Conservation (phyloP, 2,113 vertebrate species). For the Nyctereutes procyonoides region DNA sequence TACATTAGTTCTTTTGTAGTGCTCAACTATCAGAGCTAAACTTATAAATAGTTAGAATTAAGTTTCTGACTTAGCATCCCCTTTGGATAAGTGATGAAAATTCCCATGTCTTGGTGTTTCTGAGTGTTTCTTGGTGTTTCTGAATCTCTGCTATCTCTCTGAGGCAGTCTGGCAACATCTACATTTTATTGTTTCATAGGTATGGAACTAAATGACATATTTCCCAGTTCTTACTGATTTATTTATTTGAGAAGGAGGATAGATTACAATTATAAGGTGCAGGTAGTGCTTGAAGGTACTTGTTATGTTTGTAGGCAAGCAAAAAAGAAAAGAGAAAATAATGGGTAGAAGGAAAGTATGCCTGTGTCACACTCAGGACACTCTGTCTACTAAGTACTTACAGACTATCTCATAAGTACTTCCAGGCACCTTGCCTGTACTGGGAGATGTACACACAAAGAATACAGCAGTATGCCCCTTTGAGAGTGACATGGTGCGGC, state of each 20-base stretch:
- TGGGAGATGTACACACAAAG: neutral
- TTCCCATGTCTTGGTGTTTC: neutral
- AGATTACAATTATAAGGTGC: neutral
- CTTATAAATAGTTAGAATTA: neutral
- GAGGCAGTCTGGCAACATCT: neutral
- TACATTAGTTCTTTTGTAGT: neutral
- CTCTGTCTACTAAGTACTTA: neutral
- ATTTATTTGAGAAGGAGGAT: neutral
- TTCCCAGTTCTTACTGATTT: neutral
- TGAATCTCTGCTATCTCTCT: neutral
- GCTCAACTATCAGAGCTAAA: neutral
- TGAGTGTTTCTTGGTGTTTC: neutral
- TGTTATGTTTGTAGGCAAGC: neutral
- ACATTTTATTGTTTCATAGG: neutral
- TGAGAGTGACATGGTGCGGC: neutral
- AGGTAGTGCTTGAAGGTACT: neutral
- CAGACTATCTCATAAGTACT: neutral
- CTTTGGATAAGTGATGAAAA: neutral
- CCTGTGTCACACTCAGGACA: neutral
- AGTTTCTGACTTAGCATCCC: neutral
- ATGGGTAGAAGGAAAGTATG: neutral
- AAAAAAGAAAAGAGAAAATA: slow-evolving; percentile 26
- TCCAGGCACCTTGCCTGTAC: neutral
- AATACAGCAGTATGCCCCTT: neutral
- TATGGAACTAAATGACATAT: neutral